Conservation (phyloP, 2,888 invertebrate species). For the Lycocerus yunnanus region DNA sequence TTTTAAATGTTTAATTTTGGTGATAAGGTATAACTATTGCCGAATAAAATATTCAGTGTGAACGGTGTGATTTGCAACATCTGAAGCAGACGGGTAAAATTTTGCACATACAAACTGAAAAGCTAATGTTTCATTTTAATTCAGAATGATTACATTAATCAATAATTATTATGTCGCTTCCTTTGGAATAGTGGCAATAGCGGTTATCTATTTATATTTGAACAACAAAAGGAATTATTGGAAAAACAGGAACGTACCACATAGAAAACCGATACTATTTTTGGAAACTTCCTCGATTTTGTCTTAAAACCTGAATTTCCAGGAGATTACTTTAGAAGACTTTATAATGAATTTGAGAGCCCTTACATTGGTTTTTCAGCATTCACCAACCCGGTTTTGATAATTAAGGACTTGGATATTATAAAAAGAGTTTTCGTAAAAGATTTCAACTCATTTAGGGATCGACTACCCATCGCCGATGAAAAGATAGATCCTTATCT, state of each 20-base stretch:
- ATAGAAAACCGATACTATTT: constrained; percentile 50
- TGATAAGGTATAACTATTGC: background rate
- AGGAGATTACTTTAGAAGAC: constrained; percentile 44
- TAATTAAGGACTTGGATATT: constrained; percentile 56
- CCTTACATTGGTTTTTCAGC: constrained; percentile 58
- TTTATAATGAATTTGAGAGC: constrained; percentile 42
- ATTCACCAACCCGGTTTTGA: constrained; percentile 56
- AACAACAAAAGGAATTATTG: constrained; percentile 49
- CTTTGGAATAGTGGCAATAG: background rate
- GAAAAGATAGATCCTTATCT: constrained; percentile 53
- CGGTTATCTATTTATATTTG: background rate
- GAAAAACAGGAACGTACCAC: constrained; percentile 51
- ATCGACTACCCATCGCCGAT: constrained; percentile 54
- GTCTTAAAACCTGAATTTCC: constrained; percentile 45
- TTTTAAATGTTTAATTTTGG: background rate
- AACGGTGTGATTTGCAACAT: too few species aligned
- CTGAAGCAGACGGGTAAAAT: too few species aligned
- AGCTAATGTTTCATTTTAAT: too few species aligned
- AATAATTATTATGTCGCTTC: too few species aligned
- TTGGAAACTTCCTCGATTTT: constrained; percentile 54
- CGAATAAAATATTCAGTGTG: too few species aligned
- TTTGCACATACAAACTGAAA: too few species aligned
- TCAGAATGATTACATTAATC: background rate
- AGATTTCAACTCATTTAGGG: constrained; percentile 57
- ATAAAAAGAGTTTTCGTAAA: constrained; percentile 57